Evolutionary conservation across 1,140 invertebrate genomes (phyloP), one percentile per base, ranked within the genome.

Genomic region (Agrypnia vestita): DNA sequence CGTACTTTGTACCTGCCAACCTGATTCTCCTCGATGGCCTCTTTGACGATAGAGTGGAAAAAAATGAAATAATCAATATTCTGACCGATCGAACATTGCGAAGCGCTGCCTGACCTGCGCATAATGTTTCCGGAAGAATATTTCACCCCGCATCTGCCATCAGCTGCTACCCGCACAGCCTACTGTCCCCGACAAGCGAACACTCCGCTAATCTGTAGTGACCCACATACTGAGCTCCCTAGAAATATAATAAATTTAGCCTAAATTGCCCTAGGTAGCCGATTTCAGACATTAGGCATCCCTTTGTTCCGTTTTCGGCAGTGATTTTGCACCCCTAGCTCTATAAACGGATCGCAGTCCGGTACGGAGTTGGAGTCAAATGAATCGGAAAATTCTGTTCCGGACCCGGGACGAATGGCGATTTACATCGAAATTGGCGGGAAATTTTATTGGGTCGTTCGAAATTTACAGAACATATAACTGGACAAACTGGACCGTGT

Each of bases 361-460:
- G 55, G 56, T 76, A 51, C 73, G 64, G 17, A 69, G 15, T 62
- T 49, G 53, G 49, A 64, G 81, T 71, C 81, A 80, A 82, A 82
- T 82, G 81, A 82, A 79, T 80, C 81, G 81, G 74, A 80, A 80
- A 76, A 82, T 80, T 80, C 74, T 25, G 73, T 80, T 77, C 81
- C 78, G 81, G 62, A 73, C 78, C 47, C 61, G 47, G 71, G 67
- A 76, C 49, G 59, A 72, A 74, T 67, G 78, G 76, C 74, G 62
- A 82, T 82, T 82, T 76, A 77, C 78, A 80, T 76, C 61, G 55
- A 47, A 35, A 69, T 46, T 64, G 46, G 46, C 15, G 47, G 76
- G n/a, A 69, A 15, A 21, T 17, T 75, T 75, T 69, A 69, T 69
- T 19, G 25, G 61, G 25, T 25, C 25, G 25, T 35, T 35, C 10